A percentile compares a stretch with the other conserved stretches of the same genome.
Conservation (phyloP, 1,140 invertebrate genomes). For the Zaprionus davidi region DNA sequence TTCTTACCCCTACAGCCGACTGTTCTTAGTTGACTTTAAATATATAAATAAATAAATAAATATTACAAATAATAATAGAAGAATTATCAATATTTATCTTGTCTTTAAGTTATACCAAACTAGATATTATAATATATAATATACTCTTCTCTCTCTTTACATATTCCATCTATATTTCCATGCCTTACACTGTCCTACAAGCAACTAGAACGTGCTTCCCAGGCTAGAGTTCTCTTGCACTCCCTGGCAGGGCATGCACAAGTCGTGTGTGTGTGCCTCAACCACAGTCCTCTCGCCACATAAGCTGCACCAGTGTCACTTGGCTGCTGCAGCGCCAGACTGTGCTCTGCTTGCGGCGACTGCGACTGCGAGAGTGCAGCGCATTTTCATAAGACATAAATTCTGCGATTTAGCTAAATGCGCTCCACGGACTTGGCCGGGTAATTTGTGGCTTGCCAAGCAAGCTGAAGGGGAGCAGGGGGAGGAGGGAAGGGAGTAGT, state of each 20-base stretch:
- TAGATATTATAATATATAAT: too few species aligned
- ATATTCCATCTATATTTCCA: too few species aligned
- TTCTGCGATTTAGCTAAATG: constrained; percentile 79
- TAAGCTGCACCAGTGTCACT: constrained; percentile 61
- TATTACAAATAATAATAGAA: too few species aligned
- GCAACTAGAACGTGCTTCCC: too few species aligned
- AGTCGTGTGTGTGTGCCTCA: constrained; percentile 17
- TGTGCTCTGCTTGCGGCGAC: background rate
- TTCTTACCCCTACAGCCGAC: too few species aligned
- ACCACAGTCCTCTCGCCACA: constrained; percentile 20
- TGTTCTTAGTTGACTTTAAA: too few species aligned
- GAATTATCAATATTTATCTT: too few species aligned
- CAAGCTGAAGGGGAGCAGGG: constrained; percentile 11
- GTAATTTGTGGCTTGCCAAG: constrained; percentile 73
- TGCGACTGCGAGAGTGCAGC: background rate
- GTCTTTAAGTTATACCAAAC: too few species aligned
- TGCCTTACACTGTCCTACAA: too few species aligned
- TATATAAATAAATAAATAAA: too few species aligned
- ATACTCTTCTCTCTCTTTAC: too few species aligned
- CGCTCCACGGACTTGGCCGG: constrained; percentile 66
- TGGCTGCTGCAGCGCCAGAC: constrained; percentile 32
- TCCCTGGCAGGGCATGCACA: constrained; percentile 14
- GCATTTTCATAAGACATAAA: constrained; percentile 82
- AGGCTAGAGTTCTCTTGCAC: too few species aligned
- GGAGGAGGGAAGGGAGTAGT: background rate